Conservation (phyloP, 1,140 invertebrate genomes). For the Orius insidiosus region DNA sequence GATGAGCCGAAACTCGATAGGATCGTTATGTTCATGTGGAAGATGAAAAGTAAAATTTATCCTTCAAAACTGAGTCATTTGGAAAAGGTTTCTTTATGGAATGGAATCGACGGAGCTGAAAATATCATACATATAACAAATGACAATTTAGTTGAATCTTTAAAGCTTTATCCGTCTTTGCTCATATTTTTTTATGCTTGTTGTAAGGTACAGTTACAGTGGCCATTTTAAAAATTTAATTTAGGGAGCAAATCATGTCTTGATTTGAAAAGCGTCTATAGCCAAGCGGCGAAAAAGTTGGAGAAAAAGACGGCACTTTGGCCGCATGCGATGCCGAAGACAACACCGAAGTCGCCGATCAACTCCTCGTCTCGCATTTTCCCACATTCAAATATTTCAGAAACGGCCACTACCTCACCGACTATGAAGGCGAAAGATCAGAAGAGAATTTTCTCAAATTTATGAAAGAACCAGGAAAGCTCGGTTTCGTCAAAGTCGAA, state of each 20-base stretch:
- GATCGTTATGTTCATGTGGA: too few species aligned
- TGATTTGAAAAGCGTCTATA: neutral
- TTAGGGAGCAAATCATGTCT: conserved; percentile 3
- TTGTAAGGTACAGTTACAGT: too few species aligned
- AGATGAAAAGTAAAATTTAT: too few species aligned
- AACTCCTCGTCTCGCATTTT: neutral
- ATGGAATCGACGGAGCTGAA: conserved; percentile 1
- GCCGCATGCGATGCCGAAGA: conserved; percentile 3
- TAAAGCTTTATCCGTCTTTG: neutral
- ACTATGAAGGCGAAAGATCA: conserved; percentile 1
- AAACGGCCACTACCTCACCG: neutral
- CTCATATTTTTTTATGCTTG: conserved; percentile 1
- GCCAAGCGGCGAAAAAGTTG: conserved; percentile 1
- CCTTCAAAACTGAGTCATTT: too few species aligned
- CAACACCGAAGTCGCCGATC: conserved; percentile 3
- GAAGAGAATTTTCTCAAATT: conserved; percentile 2
- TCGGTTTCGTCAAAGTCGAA: too few species aligned
- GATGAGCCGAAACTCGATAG: neutral
- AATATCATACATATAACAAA: neutral
- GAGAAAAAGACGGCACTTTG: neutral
- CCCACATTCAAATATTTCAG: conserved; percentile 3
- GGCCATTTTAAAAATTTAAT: too few species aligned
- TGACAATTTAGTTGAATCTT: neutral
- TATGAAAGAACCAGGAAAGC: neutral
- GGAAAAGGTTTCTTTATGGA: neutral